phyloP scores from a whole-genome alignment of 2,113 vertebrate species.

The Genyomyrus donnyi region DNA sequence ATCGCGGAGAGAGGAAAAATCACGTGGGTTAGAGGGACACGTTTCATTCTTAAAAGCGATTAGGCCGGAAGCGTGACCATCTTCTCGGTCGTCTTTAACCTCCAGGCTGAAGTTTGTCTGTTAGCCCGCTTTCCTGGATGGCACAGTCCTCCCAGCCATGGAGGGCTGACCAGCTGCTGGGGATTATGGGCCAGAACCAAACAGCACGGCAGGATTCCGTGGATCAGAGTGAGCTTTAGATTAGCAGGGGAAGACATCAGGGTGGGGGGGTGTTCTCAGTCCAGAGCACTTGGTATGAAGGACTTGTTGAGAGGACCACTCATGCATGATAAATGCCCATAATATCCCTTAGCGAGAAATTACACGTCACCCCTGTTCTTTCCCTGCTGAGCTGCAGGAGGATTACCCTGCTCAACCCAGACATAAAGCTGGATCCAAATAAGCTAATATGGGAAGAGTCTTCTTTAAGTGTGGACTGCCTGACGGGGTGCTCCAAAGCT shows the following conservation, averaged over 20 bases:
- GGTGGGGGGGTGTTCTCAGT: background rate
- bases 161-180: constrained; percentile 7
- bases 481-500: background rate
- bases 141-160: background rate
- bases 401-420: background rate
- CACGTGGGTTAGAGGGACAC: background rate
- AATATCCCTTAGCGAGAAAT: background rate
- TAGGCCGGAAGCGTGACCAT: background rate
- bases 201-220: background rate
- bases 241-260: background rate
- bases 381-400: background rate
- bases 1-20: background rate
- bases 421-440: background rate
- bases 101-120: background rate
- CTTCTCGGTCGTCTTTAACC: background rate
- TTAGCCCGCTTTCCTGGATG: background rate
- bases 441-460: background rate
- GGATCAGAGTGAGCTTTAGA: background rate
- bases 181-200: background rate
- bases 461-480: background rate
- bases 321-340: background rate
- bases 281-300: background rate
- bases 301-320: background rate
- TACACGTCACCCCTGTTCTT: background rate
- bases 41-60: background rate